These are phyloP conservation scores for Sapajus apella DNA, from an alignment of 2,113 vertebrate species.

Conservation along the genomic window DNA sequence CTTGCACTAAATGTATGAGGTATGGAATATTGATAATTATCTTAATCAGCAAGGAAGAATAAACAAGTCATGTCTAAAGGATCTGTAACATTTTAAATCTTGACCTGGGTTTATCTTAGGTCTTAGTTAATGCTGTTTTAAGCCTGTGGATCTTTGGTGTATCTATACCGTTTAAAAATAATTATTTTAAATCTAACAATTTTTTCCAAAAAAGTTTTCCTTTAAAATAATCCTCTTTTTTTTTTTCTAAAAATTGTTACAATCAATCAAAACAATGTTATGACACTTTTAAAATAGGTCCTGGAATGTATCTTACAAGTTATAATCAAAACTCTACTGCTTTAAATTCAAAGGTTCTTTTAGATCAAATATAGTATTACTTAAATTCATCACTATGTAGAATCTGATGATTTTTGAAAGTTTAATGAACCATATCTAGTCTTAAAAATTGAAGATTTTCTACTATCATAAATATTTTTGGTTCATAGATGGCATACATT, in stretches of 20 bases:
- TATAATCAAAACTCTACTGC: background rate
- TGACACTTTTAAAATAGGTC: background rate
- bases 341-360: background rate
- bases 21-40: constrained; percentile 53
- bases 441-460: background rate
- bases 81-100: background rate
- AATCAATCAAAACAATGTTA: background rate
- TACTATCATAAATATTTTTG: background rate
- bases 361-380: background rate
- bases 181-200: background rate
- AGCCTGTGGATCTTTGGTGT: background rate
- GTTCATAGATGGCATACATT: background rate
- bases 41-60: constrained; percentile 49
- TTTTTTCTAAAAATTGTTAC: background rate
- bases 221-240: background rate
- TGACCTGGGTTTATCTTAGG: background rate
- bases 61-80: background rate
- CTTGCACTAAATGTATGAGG: background rate
- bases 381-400: background rate
- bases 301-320: background rate
- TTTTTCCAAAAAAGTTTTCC: background rate
- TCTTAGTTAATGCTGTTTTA: background rate
- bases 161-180: background rate
- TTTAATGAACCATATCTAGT: background rate
- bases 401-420: background rate